phyloP scores from a whole-genome alignment of 2,888 invertebrate genomes.

The Megastigmus dorsalis region DNA sequence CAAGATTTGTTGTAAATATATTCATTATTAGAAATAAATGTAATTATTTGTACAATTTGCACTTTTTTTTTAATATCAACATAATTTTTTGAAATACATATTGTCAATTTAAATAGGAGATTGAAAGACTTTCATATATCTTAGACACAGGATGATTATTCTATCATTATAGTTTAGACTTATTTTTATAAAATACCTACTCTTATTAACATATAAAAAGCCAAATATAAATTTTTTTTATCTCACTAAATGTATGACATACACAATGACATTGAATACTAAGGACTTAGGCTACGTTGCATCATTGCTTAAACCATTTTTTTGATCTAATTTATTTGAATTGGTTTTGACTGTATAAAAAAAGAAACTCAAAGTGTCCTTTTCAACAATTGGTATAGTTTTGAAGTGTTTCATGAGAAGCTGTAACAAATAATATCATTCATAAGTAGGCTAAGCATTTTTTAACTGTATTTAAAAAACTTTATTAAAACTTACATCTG shows the following conservation, averaged over 20 bases:
- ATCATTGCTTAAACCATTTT: conserved; percentile 84
- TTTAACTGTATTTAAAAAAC: conserved; percentile 15
- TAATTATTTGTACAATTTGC: conserved; percentile 55
- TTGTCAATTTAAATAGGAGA: conserved; percentile 38
- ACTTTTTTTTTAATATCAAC: conserved; percentile 30
- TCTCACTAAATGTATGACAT: conserved; percentile 60
- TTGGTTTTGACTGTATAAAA: conserved; percentile 97
- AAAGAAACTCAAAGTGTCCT: conserved; percentile 95
- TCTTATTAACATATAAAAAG: conserved; percentile 66
- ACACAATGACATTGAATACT: conserved; percentile 53
- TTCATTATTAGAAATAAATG: conserved; percentile 49
- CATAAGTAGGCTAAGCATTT: neutral
- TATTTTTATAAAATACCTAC: conserved; percentile 65
- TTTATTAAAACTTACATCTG: conserved; percentile 84
- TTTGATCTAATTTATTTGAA: conserved; percentile 89
- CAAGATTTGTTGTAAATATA: conserved; percentile 62
- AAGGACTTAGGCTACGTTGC: conserved; percentile 73
- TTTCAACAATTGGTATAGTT: conserved; percentile 94
- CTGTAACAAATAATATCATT: conserved; percentile 80
- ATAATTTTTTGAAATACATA: conserved; percentile 50
- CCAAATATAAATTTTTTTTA: conserved; percentile 55
- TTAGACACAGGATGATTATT: conserved; percentile 49
- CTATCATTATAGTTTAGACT: conserved; percentile 50
- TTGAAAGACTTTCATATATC: conserved; percentile 33
- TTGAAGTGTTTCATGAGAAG: conserved; percentile 96